Conservation (phyloP, 2,797 vertebrate species). For the Streptopelia turtur region DNA sequence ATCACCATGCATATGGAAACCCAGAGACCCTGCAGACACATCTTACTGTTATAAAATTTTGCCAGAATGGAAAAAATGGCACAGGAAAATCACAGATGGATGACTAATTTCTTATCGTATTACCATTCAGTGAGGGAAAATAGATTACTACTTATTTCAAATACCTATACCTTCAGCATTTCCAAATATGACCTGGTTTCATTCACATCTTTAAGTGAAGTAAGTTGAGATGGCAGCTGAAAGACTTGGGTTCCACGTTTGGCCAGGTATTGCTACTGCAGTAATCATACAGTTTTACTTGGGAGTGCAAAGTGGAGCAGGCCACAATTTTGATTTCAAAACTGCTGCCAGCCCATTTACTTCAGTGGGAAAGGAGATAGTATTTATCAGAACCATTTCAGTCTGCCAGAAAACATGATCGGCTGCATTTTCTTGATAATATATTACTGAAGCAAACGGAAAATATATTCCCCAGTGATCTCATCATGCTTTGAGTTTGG, state of each 20-base stretch:
- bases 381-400: background rate
- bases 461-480: background rate
- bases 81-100: background rate
- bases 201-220: background rate
- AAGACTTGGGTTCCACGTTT: background rate
- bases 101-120: background rate
- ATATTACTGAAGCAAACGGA: slow-evolving; percentile 28
- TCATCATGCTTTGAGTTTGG: background rate
- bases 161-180: background rate
- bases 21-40: background rate
- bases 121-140: background rate
- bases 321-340: background rate
- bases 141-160: background rate
- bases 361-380: background rate
- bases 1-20: background rate
- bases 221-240: background rate
- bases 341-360: background rate
- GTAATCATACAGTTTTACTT: background rate
- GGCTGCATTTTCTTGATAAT: slow-evolving; percentile 10
- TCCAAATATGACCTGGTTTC: background rate
- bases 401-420: background rate
- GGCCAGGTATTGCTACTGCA: background rate
- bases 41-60: background rate
- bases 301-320: background rate
- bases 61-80: background rate